Conservation (phyloP, 2,797 vertebrate genomes). For the Neopelma chrysocephalum region DNA sequence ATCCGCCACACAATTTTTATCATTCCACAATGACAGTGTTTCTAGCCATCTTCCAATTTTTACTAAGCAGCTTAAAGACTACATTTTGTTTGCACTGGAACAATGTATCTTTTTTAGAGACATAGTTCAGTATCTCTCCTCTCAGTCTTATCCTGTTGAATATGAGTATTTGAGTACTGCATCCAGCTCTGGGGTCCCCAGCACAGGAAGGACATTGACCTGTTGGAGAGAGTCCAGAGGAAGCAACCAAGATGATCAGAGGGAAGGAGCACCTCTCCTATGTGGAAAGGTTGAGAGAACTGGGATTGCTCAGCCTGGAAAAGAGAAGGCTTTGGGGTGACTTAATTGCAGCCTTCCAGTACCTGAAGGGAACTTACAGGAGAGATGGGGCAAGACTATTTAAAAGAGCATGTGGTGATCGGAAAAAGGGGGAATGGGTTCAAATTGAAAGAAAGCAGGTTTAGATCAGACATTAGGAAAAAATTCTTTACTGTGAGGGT, state of each 20-base stretch:
- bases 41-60: neutral
- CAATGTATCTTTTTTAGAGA: neutral
- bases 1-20: neutral
- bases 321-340: neutral
- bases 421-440: neutral
- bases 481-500: neutral
- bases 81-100: neutral
- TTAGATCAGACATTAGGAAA: neutral
- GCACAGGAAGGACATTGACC: accelerated
- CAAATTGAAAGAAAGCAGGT: neutral
- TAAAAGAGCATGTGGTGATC: neutral
- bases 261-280: neutral
- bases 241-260: neutral
- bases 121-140: neutral
- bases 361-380: neutral
- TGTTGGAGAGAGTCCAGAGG: neutral
- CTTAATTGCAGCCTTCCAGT: neutral
- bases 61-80: neutral
- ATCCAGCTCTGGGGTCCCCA: neutral
- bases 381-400: neutral
- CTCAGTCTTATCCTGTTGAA: neutral
- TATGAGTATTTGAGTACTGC: neutral
- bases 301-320: neutral
- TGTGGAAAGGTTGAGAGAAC: neutral
- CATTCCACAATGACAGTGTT: neutral